phyloP scores from a whole-genome alignment of 2,888 invertebrate genomes.

The Hemithea aestivaria region DNA sequence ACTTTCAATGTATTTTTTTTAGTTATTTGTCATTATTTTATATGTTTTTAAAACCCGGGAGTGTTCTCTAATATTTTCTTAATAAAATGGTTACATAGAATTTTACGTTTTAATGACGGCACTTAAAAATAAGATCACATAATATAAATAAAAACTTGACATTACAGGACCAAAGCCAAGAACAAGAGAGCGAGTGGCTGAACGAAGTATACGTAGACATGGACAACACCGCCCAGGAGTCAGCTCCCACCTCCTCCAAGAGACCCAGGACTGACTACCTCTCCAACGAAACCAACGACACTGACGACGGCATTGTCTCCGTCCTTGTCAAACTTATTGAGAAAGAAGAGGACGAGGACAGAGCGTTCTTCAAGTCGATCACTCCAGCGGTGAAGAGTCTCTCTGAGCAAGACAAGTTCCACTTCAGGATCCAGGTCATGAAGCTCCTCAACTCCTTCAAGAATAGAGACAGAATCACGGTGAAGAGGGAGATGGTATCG shows the following conservation, averaged over 20 bases:
- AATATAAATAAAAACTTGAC: too few relatives aligned
- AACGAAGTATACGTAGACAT: conserved; percentile 43
- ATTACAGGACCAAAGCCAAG: conserved; percentile 26
- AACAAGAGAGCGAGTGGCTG: conserved; percentile 40
- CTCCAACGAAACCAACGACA: conserved; percentile 22
- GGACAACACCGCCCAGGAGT: conserved; percentile 25
- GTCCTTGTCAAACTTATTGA: conserved; percentile 48
- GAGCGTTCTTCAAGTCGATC: conserved; percentile 59
- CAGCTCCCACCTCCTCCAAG: conserved; percentile 25
- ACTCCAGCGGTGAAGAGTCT: conserved; percentile 51
- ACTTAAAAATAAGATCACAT: too few relatives aligned
- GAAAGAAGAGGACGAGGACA: conserved; percentile 61
- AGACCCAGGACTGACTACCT: conserved; percentile 30
- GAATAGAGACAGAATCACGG: conserved; percentile 30
- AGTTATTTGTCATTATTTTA: too few relatives aligned
- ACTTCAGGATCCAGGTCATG: conserved; percentile 57
- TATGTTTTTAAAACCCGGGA: too few relatives aligned
- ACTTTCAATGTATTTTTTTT: too few relatives aligned
- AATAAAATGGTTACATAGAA: too few relatives aligned
- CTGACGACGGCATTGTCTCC: conserved; percentile 37
- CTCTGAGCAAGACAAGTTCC: conserved; percentile 46
- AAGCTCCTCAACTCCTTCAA: conserved; percentile 44
- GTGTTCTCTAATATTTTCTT: too few relatives aligned
- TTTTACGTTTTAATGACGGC: too few relatives aligned
- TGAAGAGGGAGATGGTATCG: conserved; percentile 23